Conservation (phyloP, 1,140 invertebrate species). For the Drosophila triauraria region DNA sequence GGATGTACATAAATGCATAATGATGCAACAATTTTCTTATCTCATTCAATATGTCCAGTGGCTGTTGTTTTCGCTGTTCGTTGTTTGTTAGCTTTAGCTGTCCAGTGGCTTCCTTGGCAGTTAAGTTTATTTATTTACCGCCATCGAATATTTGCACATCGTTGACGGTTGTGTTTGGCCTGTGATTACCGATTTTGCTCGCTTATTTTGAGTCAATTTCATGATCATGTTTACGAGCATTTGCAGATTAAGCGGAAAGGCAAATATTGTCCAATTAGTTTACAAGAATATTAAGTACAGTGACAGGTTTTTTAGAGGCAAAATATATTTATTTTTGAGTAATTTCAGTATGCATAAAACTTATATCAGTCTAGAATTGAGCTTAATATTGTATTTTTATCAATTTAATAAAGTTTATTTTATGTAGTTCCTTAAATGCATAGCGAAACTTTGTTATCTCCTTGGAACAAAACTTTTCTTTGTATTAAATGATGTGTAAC, state of each 20-base stretch:
- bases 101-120: slow-evolving; percentile 29
- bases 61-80: slow-evolving; percentile 1
- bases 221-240: slow-evolving; percentile 8
- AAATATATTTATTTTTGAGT: no score
- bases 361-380: no score
- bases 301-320: not conserved
- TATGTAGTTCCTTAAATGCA: not conserved
- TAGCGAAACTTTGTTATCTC: not conserved
- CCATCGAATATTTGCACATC: slow-evolving; percentile 44
- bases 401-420: not conserved
- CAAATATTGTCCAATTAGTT: slow-evolving; percentile 14
- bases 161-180: slow-evolving; percentile 12
- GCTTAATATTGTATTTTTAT: not conserved
- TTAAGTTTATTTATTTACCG: slow-evolving; percentile 45
- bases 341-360: no score
- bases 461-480: not conserved
- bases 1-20: slow-evolving; percentile 56
- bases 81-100: slow-evolving; percentile 11
- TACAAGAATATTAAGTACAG: not conserved
- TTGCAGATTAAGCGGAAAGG: slow-evolving; percentile 8
- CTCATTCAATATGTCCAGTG: slow-evolving; percentile 48
- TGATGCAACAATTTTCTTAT: slow-evolving; percentile 82
- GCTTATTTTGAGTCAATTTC: slow-evolving; percentile 27
- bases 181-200: slow-evolving; percentile 9
- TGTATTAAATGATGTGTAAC: slow-evolving; percentile 6